Evolutionary conservation across 1,140 invertebrate genomes (phyloP).

Genomic region (Drosophila repletoides): DNA sequence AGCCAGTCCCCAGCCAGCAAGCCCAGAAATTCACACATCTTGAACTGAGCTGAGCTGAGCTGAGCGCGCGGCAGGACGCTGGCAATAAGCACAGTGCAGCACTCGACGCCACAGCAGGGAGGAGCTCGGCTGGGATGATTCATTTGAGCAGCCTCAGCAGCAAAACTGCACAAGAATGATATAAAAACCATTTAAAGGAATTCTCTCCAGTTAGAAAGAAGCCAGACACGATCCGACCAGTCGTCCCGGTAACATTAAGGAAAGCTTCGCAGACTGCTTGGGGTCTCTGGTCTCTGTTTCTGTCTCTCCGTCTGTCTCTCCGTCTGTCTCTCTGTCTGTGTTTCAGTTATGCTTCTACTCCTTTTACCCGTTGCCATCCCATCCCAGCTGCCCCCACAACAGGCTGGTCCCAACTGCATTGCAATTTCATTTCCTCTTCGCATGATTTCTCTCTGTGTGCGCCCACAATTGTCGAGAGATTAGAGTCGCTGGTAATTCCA

Average conservation of each 20-base stretch:
- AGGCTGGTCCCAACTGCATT: conserved; percentile 54
- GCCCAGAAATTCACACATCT: conserved; percentile 78
- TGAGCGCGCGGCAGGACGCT: conserved; percentile 38
- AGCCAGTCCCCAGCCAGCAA: too few relatives aligned
- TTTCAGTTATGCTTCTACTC: too few relatives aligned
- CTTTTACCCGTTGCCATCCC: not conserved
- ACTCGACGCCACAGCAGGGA: conserved; percentile 78
- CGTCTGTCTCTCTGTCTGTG: not conserved
- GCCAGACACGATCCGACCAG: conserved; percentile 70
- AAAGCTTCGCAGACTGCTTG: conserved; percentile 75
- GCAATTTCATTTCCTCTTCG: conserved; percentile 73
- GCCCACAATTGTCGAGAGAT: conserved; percentile 81
- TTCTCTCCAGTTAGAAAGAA: conserved; percentile 68
- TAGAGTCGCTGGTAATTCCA: conserved; percentile 79
- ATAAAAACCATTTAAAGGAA: conserved; percentile 77
- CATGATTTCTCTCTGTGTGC: conserved; percentile 70
- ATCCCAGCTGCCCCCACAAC: conserved; percentile 5
- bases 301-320: not conserved
- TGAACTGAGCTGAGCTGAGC: conserved; percentile 6
- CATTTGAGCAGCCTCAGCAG: conserved; percentile 53
- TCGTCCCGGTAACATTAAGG: conserved; percentile 25
- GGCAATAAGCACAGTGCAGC: conserved; percentile 32
- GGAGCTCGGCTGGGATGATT: conserved; percentile 70
- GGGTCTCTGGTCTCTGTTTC: conserved; percentile 44
- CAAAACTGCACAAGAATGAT: conserved; percentile 46